These are phyloP conservation scores for Melanerpes formicivorus DNA, from an alignment of 2,113 vertebrate genomes.

Conservation along the genomic window DNA sequence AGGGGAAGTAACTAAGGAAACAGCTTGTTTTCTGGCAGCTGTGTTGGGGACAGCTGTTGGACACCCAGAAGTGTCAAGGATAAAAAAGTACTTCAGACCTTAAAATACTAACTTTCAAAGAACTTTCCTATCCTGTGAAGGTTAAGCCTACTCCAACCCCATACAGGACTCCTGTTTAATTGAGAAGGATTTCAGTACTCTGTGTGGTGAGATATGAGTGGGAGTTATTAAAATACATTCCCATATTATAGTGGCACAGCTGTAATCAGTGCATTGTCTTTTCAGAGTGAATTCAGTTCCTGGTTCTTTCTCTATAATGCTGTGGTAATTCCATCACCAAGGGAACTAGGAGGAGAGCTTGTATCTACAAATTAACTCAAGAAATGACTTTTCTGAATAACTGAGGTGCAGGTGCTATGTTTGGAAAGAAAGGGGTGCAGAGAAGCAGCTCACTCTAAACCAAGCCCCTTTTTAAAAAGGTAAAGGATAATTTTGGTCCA, in stretches of 20 bases:
- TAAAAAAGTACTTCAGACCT: not conserved
- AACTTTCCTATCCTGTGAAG: not conserved
- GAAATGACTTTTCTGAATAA: not conserved
- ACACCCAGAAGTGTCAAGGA: not conserved
- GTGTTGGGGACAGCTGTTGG: not conserved
- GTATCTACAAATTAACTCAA: not conserved
- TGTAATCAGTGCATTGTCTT: constrained; percentile 13
- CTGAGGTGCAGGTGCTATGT: not conserved
- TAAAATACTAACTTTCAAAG: not conserved
- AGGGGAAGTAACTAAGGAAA: not conserved
- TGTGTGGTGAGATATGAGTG: not conserved
- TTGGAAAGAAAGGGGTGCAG: not conserved
- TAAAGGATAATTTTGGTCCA: not conserved
- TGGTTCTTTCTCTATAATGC: not conserved
- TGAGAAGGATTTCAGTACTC: not conserved
- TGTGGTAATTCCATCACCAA: constrained; percentile 45
- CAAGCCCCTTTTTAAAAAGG: not conserved
- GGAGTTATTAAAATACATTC: not conserved
- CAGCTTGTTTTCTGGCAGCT: not conserved
- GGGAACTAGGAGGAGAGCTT: constrained; percentile 32
- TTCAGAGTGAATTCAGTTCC: not conserved
- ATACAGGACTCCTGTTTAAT: not conserved
- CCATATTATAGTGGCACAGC: not conserved
- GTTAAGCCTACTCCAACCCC: not conserved
- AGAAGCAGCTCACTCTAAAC: not conserved